Percentiles rank a stretch among this genome's conserved stretches.
Conservation (phyloP, 2,113 vertebrate genomes). For the Crotophaga sulcirostris region DNA sequence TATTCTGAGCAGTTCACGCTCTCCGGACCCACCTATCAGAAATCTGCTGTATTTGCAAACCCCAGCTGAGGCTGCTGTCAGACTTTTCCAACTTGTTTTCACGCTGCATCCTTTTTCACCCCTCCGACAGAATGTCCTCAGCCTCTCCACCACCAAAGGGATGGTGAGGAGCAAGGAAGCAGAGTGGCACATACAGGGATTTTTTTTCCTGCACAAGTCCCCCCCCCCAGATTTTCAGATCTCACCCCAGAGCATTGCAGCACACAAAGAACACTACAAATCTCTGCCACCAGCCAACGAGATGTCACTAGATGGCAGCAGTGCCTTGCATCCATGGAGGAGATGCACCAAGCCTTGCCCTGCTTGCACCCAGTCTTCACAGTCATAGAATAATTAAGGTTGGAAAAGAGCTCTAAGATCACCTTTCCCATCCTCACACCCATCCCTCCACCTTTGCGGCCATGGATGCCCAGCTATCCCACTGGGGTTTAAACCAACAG, state of each 20-base stretch:
- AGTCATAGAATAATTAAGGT: too few species aligned
- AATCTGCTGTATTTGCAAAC: not conserved
- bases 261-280: not conserved
- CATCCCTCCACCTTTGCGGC: not conserved
- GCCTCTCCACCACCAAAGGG: not conserved
- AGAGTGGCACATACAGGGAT: not conserved
- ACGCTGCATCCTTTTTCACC: not conserved
- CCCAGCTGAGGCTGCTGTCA: not conserved
- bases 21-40: not conserved
- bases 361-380: not conserved
- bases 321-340: not conserved
- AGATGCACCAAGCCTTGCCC: too few species aligned
- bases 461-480: not conserved
- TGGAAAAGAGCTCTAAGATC: too few species aligned
- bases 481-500: not conserved
- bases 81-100: not conserved
- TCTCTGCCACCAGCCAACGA: rapidly evolving
- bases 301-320: conserved; percentile 41
- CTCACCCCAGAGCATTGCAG: rapidly evolving
- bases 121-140: not conserved
- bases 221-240: not conserved
- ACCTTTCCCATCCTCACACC: not conserved
- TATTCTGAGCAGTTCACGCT: not conserved
- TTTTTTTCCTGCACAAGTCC: not conserved
- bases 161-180: not conserved